A percentile compares a stretch with the other conserved stretches of the same genome.
These are phyloP conservation scores for Apostichopus californicus DNA, from an alignment of 35 echinoderm and acorn worm species.

Conservation along the genomic window DNA sequence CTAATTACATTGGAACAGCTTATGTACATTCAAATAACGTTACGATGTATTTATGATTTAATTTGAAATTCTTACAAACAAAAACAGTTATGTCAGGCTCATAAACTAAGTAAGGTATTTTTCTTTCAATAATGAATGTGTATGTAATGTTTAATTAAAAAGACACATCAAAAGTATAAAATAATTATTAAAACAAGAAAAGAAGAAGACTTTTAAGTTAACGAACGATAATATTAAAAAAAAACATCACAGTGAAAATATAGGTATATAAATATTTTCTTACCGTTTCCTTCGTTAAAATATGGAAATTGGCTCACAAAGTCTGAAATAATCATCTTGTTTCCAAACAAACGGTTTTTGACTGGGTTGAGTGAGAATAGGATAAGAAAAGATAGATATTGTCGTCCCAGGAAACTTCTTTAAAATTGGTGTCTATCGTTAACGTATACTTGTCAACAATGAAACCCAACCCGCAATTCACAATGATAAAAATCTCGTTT, in stretches of 20 bases:
- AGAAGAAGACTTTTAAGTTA: not conserved
- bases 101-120: too few species aligned
- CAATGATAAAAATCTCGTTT: not conserved
- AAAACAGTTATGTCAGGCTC: too few species aligned
- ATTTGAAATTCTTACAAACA: too few species aligned
- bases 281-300: slow-evolving; percentile 47
- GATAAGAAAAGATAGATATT: not conserved
- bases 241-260: not conserved
- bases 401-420: not conserved
- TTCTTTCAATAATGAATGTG: too few species aligned
- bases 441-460: not conserved
- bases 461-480: not conserved
- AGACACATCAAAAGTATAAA: too few species aligned
- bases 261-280: not conserved
- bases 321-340: slow-evolving; percentile 50
- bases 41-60: too few species aligned
- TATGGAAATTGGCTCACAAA: slow-evolving; percentile 57
- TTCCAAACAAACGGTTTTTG: not conserved
- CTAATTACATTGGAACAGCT: too few species aligned
- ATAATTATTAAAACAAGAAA: too few species aligned
- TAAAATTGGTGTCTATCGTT: too few species aligned
- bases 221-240: not conserved
- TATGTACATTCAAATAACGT: too few species aligned
- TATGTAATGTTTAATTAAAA: too few species aligned
- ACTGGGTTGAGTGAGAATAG: not conserved